Percentiles rank a stretch among this genome's conserved stretches.
Conservation (phyloP, 2,888 invertebrate genomes). For the Antheraea yamamai region DNA sequence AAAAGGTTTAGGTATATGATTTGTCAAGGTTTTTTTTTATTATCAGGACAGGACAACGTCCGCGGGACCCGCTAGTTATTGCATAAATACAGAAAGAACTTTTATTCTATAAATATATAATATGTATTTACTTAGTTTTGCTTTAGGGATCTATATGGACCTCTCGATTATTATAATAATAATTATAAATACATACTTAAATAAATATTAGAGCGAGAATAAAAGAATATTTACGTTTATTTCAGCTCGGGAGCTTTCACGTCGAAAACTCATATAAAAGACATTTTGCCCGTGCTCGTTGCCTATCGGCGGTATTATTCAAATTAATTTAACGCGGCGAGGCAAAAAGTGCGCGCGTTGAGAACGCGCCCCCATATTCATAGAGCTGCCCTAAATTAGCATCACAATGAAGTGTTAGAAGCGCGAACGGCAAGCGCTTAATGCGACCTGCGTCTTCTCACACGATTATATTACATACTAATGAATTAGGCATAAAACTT, state of each 20-base stretch:
- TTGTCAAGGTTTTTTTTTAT: too few relatives aligned
- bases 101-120: not conserved
- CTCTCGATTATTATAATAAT: constrained; percentile 51
- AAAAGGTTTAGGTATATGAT: too few relatives aligned
- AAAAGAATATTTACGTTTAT: constrained; percentile 56
- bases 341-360: constrained; percentile 76
- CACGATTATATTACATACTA: constrained; percentile 71
- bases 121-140: not conserved
- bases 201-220: constrained; percentile 56
- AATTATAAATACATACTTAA: constrained; percentile 62
- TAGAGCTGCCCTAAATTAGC: constrained; percentile 79
- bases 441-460: constrained; percentile 72
- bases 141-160: constrained; percentile 27
- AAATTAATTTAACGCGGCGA: constrained; percentile 78
- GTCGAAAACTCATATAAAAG: constrained; percentile 76
- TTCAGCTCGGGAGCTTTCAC: constrained; percentile 56
- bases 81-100: constrained; percentile 24
- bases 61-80: too few relatives aligned
- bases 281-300: constrained; percentile 69
- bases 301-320: constrained; percentile 79
- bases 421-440: constrained; percentile 72
- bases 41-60: too few relatives aligned
- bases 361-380: constrained; percentile 74
- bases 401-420: constrained; percentile 79
- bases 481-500: constrained; percentile 74